phyloP scores from a whole-genome alignment of 2,888 invertebrate species.

The Celastrina argiolus region DNA sequence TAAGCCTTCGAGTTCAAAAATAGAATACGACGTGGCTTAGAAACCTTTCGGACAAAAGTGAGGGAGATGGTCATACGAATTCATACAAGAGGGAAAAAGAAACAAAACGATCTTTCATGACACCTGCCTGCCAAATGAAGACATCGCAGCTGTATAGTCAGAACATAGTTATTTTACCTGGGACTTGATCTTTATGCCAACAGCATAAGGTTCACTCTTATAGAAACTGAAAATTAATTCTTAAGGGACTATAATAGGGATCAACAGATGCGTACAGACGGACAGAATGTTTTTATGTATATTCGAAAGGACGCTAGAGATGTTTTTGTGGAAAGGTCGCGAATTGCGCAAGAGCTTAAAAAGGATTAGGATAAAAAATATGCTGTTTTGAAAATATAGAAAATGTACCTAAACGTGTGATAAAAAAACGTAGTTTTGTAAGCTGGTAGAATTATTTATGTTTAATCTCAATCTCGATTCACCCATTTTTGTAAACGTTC shows the following conservation, averaged over 20 bases:
- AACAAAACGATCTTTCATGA: constrained; percentile 57
- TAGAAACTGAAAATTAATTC: too few species aligned
- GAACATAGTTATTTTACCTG: too few species aligned
- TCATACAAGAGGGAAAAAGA: constrained; percentile 42
- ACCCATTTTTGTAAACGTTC: too few species aligned
- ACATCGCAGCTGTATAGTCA: constrained; percentile 78
- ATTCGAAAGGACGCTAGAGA: neutral
- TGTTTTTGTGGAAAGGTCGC: constrained; percentile 20
- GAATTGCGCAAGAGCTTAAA: neutral
- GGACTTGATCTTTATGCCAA: too few species aligned
- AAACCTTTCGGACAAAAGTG: constrained; percentile 24
- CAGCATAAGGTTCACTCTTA: too few species aligned
- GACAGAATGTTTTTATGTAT: neutral
- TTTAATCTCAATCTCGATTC: too few species aligned
- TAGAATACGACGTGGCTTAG: constrained; percentile 38
- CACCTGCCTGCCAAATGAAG: constrained; percentile 78
- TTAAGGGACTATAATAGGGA: too few species aligned
- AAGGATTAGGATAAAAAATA: neutral
- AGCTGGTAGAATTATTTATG: too few species aligned
- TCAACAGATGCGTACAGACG: constrained; percentile 44
- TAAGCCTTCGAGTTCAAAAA: constrained; percentile 56
- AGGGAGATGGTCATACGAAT: constrained; percentile 43
- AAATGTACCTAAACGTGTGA: too few species aligned
- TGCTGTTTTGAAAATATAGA: too few species aligned
- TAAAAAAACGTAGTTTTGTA: too few species aligned